Base-by-base conservation (phyloP, 2,113 vertebrate genomes). In the Polyodon spathula region DNA sequence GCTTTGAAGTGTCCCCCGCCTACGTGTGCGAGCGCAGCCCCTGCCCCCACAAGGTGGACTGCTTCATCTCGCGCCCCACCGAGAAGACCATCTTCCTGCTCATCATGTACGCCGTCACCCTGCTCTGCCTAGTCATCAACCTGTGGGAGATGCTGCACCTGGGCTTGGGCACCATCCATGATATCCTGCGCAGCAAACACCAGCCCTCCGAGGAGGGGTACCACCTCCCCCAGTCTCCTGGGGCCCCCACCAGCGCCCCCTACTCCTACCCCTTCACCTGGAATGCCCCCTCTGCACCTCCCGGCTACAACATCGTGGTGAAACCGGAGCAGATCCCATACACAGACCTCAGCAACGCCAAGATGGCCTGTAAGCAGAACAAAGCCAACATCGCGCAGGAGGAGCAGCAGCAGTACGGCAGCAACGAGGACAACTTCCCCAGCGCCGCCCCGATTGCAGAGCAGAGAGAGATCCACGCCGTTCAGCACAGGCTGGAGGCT, bases 281-380 rank as follows among this genome's bases (percentile, higher is more conserved):
- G 88, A 88, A 88, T 53, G 86, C 87, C 0, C 87, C 88, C 0
- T 88, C 88, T 1, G 88, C 88, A 44, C 88, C 88, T 9, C 88
- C 88, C 1, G 87, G 88, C 65, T 89, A 86, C 54, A n/a, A n/a
- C n/a, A n/a, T n/a, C n/a, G n/a, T n/a, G n/a, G n/a, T n/a, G n/a
- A n/a, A n/a, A n/a, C n/a, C n/a, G n/a, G n/a, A n/a, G 65, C 91
- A 92, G n/a, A 86, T 95, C 72, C 95, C 88, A 16, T 98, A 95
- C 74, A 95, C 94, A 0, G 96, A 98, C 65, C 78, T 98, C 56
- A 92, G 92, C 80, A 98, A 96, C 0, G 89, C 95, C 63, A 98
- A 90, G 71, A 95, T 97, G 72, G 95, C 94, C 50, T 97, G 90
- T 83, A 95, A 87, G 74, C 96, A 98, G 73, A 98, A 98, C 86